Evolutionary conservation across 1,140 invertebrate species (phyloP).

Genomic region (Drosophila kepulauana): DNA sequence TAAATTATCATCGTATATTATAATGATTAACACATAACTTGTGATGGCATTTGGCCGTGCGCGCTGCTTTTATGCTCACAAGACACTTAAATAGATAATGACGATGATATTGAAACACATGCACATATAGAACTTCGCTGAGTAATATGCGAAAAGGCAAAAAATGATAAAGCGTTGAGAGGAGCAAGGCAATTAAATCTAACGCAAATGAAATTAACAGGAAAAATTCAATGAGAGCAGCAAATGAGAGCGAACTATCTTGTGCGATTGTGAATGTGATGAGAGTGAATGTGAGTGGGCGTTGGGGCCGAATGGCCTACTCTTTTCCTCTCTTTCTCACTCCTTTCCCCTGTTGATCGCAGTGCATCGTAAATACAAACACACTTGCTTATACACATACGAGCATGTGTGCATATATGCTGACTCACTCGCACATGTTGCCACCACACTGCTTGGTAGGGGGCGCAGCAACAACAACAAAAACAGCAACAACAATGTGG

Average conservation of each 20-base stretch:
- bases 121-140: constrained; percentile 40
- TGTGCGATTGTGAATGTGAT: background rate
- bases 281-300: constrained; percentile 41
- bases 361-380: constrained; percentile 33
- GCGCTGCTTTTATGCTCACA: constrained; percentile 23
- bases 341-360: constrained; percentile 11
- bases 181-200: constrained; percentile 68
- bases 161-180: constrained; percentile 46
- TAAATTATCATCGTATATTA: constrained; percentile 32
- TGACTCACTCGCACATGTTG: constrained; percentile 62
- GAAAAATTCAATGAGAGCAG: constrained; percentile 38
- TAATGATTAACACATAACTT: constrained; percentile 24
- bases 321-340: constrained; percentile 22
- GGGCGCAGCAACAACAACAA: constrained; percentile 26
- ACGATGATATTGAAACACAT: constrained; percentile 36
- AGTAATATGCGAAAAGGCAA: constrained; percentile 57
- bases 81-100: constrained; percentile 56
- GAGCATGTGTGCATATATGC: constrained; percentile 35
- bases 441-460: constrained; percentile 42
- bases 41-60: constrained; percentile 6
- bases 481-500: constrained; percentile 15
- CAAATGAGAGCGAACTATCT: constrained; percentile 7
- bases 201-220: constrained; percentile 49
- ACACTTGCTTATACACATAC: constrained; percentile 7
- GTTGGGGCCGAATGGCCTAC: constrained; percentile 33